Conservation (phyloP, 2,888 invertebrate genomes). For the Deilephila elpenor region DNA sequence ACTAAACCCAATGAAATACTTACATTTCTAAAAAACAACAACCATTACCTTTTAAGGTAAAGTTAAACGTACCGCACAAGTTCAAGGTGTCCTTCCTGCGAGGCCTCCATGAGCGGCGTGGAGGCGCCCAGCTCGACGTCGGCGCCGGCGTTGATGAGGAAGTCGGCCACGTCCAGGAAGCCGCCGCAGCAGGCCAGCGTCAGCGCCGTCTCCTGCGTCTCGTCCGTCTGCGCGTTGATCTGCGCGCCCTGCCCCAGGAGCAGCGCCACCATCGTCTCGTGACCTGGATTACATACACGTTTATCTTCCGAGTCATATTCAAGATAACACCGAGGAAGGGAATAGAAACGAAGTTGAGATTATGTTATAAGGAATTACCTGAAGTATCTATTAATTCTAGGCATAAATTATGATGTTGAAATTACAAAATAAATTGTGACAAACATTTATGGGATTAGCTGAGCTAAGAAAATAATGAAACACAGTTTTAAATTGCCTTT, state of each 20-base stretch:
- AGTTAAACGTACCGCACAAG: constrained; percentile 91
- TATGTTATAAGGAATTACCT: too few species aligned
- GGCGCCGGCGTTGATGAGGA: constrained; percentile 97
- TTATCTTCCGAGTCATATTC: not conserved
- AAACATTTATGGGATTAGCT: too few species aligned
- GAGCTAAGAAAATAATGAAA: too few species aligned
- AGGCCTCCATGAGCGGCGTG: constrained; percentile 99
- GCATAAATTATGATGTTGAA: too few species aligned
- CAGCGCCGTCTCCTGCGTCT: constrained; percentile 98
- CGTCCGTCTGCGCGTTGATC: constrained; percentile 99
- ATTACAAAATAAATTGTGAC: too few species aligned
- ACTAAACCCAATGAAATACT: too few species aligned
- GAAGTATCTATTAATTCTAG: too few species aligned
- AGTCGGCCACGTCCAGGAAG: constrained; percentile 96
- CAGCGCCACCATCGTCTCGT: constrained; percentile 98
- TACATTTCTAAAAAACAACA: too few species aligned
- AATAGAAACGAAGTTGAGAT: too few species aligned
- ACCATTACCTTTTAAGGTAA: too few species aligned
- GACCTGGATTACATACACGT: constrained; percentile 84
- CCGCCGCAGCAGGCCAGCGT: constrained; percentile 98
- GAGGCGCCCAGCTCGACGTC: constrained; percentile 98
- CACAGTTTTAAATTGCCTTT: too few species aligned
- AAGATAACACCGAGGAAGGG: too few species aligned
- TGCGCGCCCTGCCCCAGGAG: constrained; percentile 96
- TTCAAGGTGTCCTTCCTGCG: constrained; percentile 98